Percentiles rank a stretch among this genome's conserved stretches.
phyloP scores from a whole-genome alignment of 2,113 vertebrate species.

The Psettodes erumei region DNA sequence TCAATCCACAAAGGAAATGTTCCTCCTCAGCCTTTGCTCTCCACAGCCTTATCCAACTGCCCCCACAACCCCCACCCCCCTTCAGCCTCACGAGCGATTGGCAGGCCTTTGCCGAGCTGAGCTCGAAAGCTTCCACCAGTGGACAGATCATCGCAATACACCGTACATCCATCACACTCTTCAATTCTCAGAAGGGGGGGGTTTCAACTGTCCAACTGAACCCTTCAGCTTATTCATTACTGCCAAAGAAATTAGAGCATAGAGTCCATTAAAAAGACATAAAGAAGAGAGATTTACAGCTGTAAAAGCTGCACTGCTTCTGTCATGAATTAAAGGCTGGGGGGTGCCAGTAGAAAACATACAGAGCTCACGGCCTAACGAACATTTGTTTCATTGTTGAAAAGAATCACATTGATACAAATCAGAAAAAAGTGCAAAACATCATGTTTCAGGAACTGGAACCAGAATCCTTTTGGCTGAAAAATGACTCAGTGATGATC shows the following conservation, averaged over 20 bases:
- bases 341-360: constrained; percentile 2
- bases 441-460: no score
- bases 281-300: constrained; percentile 62
- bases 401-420: no score
- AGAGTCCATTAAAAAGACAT: constrained; percentile 74
- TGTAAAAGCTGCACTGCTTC: constrained; percentile 40
- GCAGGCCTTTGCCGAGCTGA: constrained; percentile 14
- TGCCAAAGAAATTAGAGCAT: constrained; percentile 67
- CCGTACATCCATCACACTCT: constrained; percentile 80
- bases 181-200: constrained; percentile 58
- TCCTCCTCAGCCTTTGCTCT: constrained; percentile 31
- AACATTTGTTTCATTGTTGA: no score
- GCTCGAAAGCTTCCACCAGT: constrained; percentile 64
- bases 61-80: constrained; percentile 1
- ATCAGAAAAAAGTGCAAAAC: no score
- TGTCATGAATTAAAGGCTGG: constrained; percentile 35
- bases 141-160: constrained; percentile 55
- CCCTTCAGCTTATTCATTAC: constrained; percentile 77
- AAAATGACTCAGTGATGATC: no score
- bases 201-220: constrained; percentile 61
- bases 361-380: not conserved
- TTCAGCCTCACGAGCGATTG: not conserved
- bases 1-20: constrained; percentile 31
- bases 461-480: no score
- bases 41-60: not conserved